Conservation (phyloP, 2,113 vertebrate genomes). For the Oreamnos americanus region DNA sequence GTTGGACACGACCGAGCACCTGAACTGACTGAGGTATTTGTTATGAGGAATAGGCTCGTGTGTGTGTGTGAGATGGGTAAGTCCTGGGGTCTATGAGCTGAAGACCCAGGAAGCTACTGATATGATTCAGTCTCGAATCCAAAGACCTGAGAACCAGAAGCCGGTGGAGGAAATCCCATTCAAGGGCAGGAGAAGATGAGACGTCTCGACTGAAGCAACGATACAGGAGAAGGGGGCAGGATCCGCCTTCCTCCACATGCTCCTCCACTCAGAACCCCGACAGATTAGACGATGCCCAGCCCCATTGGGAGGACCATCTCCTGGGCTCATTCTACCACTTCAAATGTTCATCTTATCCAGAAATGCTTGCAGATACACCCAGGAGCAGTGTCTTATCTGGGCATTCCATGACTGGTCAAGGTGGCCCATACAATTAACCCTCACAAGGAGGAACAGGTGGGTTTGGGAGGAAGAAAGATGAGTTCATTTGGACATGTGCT, state of each 20-base stretch:
- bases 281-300: neutral
- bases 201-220: neutral
- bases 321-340: neutral
- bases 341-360: neutral
- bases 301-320: neutral
- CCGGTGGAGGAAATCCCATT: neutral
- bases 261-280: neutral
- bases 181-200: neutral
- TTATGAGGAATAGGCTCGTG: neutral
- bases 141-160: neutral
- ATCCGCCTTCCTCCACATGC: neutral
- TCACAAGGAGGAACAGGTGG: neutral
- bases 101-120: neutral
- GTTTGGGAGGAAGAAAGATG: neutral
- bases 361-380: neutral
- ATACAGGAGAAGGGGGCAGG: neutral
- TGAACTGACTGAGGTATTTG: neutral
- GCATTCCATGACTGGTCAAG: neutral
- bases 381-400: neutral
- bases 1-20: fast-evolving
- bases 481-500: neutral
- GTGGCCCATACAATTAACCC: neutral
- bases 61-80: neutral
- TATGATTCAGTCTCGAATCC: neutral
- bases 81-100: neutral